Conservation (phyloP, 2,888 invertebrate species). For the Oligia latruncula region DNA sequence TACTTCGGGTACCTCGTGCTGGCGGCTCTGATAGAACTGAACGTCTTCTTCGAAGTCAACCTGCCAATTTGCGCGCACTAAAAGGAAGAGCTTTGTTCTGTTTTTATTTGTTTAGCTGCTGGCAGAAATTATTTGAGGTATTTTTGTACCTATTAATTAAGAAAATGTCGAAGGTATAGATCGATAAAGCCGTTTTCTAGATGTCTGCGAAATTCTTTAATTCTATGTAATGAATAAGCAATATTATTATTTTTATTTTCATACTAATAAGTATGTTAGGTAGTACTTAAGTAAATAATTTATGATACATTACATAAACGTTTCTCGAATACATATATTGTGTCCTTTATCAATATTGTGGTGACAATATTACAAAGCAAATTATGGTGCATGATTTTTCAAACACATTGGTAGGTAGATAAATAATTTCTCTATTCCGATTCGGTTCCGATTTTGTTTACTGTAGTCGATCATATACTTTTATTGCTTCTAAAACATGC, state of each 20-base stretch:
- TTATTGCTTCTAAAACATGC: too few relatives aligned
- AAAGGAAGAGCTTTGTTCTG: neutral
- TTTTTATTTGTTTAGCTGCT: neutral
- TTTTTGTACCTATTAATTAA: neutral
- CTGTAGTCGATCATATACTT: too few relatives aligned
- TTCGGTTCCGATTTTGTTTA: too few relatives aligned
- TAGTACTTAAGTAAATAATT: constrained; percentile 22
- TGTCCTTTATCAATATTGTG: neutral
- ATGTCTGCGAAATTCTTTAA: neutral
- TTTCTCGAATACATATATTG: constrained; percentile 49
- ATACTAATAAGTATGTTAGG: constrained; percentile 13
- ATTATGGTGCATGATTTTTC: neutral
- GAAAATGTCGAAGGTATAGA: neutral
- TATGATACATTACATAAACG: constrained; percentile 23
- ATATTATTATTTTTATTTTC: neutral
- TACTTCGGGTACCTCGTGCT: constrained; percentile 92
- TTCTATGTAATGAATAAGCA: constrained; percentile 2
- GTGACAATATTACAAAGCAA: neutral
- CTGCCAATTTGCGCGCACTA: constrained; percentile 92
- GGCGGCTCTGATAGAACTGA: constrained; percentile 94
- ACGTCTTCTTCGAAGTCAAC: constrained; percentile 94
- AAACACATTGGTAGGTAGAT: neutral
- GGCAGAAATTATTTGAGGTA: neutral
- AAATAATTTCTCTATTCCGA: neutral
- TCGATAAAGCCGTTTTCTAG: neutral